Evolutionary conservation across 1,140 invertebrate species (phyloP), one percentile per base, ranked within the genome.

Genomic region (Drosophila tropicalis): DNA sequence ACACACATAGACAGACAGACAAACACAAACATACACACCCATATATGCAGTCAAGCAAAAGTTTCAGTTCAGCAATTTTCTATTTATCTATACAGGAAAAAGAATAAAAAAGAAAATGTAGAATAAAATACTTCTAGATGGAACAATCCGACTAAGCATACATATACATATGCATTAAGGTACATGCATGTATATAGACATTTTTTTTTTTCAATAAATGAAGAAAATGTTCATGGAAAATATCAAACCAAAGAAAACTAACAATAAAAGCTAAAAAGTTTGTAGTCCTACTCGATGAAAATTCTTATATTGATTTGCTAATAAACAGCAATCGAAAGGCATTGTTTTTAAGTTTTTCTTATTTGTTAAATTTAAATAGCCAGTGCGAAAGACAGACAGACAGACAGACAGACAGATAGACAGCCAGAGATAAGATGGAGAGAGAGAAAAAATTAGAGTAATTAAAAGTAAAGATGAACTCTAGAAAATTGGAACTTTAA

Each of bases 1-100:
- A 34, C 54, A 60, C 2, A 40, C 7, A 39, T 2, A 58, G 4
- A 62, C 3, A 40, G n/a, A 19, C 17, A 17, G 9, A 55, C 19
- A 34, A 3, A 70, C 9, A 39, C 12, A 60, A 5, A 41, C 3
- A 40, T 15, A 22, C 19, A 17, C 17, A 39, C n/a, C 4, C 34
- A 34, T 22, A 60, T 56, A 51, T 51, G 44, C 61, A 66, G 58
- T 67, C 63, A 41, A 62, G 39, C 29, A 67, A 66, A 67, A 76
- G 60, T 76, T 75, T 63, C 66, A 75, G 62, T 76, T 76, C 58
- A 76, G 73, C 73, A 76, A 75, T 76, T 76, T 75, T 75, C 72
- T 62, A 75, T 75, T 75, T 74, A 75, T 64, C 64, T 58, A 51
- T 51, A 51, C 17, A 51, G 7, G 44, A 51, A 62, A 76, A 60